These are phyloP conservation scores for Spondyliosoma cantharus DNA, from an alignment of 2,797 vertebrate genomes.

Conservation along the genomic window DNA sequence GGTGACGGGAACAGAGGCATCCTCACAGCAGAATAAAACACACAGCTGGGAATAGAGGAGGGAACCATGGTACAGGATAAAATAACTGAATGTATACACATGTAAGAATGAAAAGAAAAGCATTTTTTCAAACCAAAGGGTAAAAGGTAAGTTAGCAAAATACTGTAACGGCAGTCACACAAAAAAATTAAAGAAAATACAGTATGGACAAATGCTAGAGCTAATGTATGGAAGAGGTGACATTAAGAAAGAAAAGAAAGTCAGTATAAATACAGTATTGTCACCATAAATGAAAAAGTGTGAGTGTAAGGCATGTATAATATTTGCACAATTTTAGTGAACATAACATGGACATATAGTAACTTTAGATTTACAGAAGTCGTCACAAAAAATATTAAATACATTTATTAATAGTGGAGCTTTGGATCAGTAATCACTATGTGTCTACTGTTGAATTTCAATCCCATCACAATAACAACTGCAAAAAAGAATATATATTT, in stretches of 20 bases:
- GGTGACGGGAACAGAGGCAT: neutral
- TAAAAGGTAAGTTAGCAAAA: neutral
- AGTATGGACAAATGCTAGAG: neutral
- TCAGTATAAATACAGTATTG: too few relatives aligned
- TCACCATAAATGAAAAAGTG: neutral
- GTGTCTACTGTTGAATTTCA: neutral
- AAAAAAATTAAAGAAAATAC: neutral
- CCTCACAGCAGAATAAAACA: neutral
- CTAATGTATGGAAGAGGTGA: too few relatives aligned
- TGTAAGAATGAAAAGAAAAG: slow-evolving; percentile 19
- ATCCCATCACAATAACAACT: neutral
- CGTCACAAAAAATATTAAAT: neutral
- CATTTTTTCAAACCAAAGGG: slow-evolving; percentile 6
- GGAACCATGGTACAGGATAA: slow-evolving; percentile 15
- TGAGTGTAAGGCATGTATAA: too few relatives aligned
- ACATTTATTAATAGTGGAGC: neutral
- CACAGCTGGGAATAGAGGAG: neutral
- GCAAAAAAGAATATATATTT: neutral
- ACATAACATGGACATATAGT: too few relatives aligned
- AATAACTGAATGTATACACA: slow-evolving; percentile 13
- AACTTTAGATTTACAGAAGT: too few relatives aligned
- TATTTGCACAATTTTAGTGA: too few relatives aligned
- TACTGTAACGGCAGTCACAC: slow-evolving; percentile 4
- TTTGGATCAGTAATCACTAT: neutral
- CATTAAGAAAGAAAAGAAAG: neutral